Conservation (phyloP, 2,888 invertebrate species). For the Meliscaeva auricollis region DNA sequence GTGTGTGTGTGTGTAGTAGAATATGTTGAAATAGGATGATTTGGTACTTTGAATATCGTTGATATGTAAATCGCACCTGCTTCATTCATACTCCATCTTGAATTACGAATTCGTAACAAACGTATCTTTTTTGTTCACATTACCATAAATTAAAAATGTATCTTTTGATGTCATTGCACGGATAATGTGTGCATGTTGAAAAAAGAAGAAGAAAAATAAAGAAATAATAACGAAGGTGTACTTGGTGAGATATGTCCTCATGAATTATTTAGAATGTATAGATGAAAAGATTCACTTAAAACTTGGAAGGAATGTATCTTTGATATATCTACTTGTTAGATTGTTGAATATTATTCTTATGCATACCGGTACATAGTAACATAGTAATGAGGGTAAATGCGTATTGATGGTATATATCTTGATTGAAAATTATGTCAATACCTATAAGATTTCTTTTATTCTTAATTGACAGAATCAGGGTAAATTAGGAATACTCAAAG, state of each 20-base stretch:
- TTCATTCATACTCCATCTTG: slow-evolving; percentile 8
- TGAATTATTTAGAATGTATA: slow-evolving; percentile 26
- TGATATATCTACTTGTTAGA: background rate
- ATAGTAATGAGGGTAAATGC: too few species aligned
- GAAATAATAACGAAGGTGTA: slow-evolving; percentile 15
- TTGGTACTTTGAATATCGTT: slow-evolving; percentile 43
- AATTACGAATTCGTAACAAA: background rate
- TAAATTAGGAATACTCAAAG: too few species aligned
- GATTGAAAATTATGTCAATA: slow-evolving; percentile 1
- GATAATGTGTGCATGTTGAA: slow-evolving; percentile 26
- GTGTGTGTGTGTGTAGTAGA: too few species aligned
- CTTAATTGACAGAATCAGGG: too few species aligned
- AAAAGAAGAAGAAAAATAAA: background rate
- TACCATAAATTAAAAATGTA: slow-evolving; percentile 54
- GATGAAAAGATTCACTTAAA: slow-evolving; percentile 29
- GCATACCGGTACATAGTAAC: too few species aligned
- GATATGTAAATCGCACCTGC: slow-evolving; percentile 41
- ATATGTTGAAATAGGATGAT: slow-evolving; percentile 30
- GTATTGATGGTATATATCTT: background rate
- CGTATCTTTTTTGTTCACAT: slow-evolving; percentile 30
- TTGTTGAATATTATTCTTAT: background rate
- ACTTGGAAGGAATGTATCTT: background rate
- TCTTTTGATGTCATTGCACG: slow-evolving; percentile 32
- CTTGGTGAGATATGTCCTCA: slow-evolving; percentile 23
- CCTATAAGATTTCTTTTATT: too few species aligned